Evolutionary conservation across 1,140 invertebrate species (phyloP).

Genomic region (Gryllus bimaculatus): DNA sequence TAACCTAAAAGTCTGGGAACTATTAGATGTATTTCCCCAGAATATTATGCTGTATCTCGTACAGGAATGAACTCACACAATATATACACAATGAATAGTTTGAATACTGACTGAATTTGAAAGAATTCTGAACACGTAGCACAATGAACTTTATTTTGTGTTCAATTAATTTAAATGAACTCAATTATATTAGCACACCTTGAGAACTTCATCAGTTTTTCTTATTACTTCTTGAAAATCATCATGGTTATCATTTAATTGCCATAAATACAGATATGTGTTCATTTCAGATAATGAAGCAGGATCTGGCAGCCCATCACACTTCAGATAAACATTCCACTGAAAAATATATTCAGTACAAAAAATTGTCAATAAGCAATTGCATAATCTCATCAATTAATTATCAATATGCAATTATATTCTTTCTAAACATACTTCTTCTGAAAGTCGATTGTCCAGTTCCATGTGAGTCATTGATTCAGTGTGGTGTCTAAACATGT

Average conservation of each 20-base stretch:
- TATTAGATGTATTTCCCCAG: too few species aligned
- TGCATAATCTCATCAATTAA: not conserved
- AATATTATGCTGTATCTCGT: too few species aligned
- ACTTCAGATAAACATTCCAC: conserved; percentile 51
- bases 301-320: conserved; percentile 53
- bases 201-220: conserved; percentile 32
- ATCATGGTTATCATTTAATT: conserved; percentile 36
- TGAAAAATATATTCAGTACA: conserved; percentile 27
- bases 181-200: not conserved
- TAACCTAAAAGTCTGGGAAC: too few species aligned
- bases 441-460: not conserved
- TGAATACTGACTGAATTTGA: too few species aligned
- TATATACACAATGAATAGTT: too few species aligned
- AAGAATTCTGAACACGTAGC: too few species aligned
- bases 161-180: too few species aligned
- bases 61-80: too few species aligned
- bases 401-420: not conserved
- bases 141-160: too few species aligned
- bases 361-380: not conserved
- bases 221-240: conserved; percentile 31
- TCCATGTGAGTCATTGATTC: not conserved
- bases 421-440: not conserved
- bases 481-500: not conserved
- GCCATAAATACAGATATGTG: conserved; percentile 52
- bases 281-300: conserved; percentile 44